Evolutionary conservation across 2,888 invertebrate genomes (phyloP).

Genomic region (Netelia virgata): DNA sequence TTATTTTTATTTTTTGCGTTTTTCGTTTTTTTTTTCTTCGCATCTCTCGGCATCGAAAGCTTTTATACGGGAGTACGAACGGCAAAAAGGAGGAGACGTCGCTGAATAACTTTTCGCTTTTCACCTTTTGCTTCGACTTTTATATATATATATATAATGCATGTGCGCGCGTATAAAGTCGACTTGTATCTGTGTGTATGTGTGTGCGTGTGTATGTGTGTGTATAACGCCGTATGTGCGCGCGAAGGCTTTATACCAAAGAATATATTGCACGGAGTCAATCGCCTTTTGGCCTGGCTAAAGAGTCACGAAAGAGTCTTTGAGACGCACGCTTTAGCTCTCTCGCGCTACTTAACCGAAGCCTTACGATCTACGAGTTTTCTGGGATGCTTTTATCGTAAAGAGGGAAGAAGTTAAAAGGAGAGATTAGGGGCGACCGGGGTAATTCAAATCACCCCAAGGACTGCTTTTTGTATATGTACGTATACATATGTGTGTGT

Average conservation of each 20-base stretch:
- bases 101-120: not conserved
- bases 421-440: slow-evolving; percentile 15
- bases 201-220: not conserved
- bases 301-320: slow-evolving; percentile 49
- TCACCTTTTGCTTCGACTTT: not conserved
- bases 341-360: slow-evolving; percentile 63
- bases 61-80: not conserved
- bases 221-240: not conserved
- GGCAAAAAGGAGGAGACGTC: not conserved
- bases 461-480: not conserved
- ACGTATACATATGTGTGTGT: not conserved
- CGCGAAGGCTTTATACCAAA: slow-evolving; percentile 4
- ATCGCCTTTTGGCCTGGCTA: slow-evolving; percentile 58
- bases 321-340: slow-evolving; percentile 43
- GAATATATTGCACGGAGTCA: slow-evolving; percentile 58
- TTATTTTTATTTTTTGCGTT: not conserved
- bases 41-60: not conserved
- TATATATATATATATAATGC: not conserved
- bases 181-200: too few relatives aligned
- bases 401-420: slow-evolving; percentile 20
- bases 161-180: not conserved
- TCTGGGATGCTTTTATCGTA: slow-evolving; percentile 31
- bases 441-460: not conserved
- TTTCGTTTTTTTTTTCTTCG: not conserved
- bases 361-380: slow-evolving; percentile 51